Conservation (phyloP, 2,888 invertebrate genomes). For the Schizotus pectinicornis region DNA sequence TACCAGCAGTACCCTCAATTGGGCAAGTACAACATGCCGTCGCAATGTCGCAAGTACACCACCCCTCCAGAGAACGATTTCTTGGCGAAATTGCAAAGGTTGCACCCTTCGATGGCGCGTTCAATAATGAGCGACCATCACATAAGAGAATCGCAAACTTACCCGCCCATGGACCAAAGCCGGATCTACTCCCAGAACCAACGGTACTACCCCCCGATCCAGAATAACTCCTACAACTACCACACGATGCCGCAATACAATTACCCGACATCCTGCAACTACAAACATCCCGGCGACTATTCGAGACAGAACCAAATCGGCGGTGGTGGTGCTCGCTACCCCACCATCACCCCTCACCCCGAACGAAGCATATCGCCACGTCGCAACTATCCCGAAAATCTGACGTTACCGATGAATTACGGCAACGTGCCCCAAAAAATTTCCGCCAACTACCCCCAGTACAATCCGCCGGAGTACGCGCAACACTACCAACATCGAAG, state of each 20-base stretch:
- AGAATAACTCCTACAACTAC: constrained; percentile 32
- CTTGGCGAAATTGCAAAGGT: constrained; percentile 49
- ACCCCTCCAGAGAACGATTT: constrained; percentile 47
- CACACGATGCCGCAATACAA: constrained; percentile 32
- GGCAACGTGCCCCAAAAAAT: constrained; percentile 39
- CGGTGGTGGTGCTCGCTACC: constrained; percentile 32
- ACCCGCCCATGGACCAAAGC: constrained; percentile 45
- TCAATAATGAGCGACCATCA: constrained; percentile 52
- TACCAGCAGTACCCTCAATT: constrained; percentile 37
- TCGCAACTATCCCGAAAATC: constrained; percentile 10
- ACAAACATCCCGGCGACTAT: constrained; percentile 10
- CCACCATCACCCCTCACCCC: constrained; percentile 34
- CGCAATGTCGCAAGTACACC: constrained; percentile 37
- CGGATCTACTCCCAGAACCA: constrained; percentile 47
- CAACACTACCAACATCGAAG: constrained; percentile 50
- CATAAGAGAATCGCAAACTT: constrained; percentile 45
- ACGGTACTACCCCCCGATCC: constrained; percentile 40
- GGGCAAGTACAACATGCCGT: constrained; percentile 39
- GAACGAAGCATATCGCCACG: constrained; percentile 49
- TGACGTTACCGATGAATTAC: constrained; percentile 42
- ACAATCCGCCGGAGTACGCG: constrained; percentile 45
- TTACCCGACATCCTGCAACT: constrained; percentile 31
- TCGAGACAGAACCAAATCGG: constrained; percentile 35
- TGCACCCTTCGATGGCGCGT: constrained; percentile 52
- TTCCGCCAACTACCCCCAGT: constrained; percentile 44